Evolutionary conservation across 2,888 invertebrate species (phyloP), one percentile per base, ranked within the genome.

Genomic region (Glyphotaelius pellucidus): DNA sequence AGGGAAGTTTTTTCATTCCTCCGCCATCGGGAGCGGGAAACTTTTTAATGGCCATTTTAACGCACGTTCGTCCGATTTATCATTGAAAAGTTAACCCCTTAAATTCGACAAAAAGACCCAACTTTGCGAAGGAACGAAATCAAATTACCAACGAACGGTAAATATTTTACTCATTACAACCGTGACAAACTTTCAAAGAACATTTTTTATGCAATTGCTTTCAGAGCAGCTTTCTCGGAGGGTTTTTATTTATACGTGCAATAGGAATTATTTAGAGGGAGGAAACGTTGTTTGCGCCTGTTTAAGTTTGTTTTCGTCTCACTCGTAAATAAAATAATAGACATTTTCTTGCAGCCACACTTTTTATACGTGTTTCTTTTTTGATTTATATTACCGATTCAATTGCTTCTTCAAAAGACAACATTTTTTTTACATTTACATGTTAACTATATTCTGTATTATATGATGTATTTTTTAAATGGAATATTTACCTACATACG

Each of bases 1-100:
- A 30, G 86, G 30, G 38, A 83, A 83, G 83, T 83, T 83, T 83
- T 83, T 67, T 83, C 83, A 83, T 38, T 35, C 83, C 35, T 83
- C 31, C 30, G 15, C 90, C 38, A 84, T 90, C 87, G 15, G n/a
- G n/a, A 79, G 30, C 31, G 32, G 67, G 32, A 35, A 91, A 91
- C 86, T 91, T 91, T 52, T 91, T 91, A 91, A 91, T 91, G 90
- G 52, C 89, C 91, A 84, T 89, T 91, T 90, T 84, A 89, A 87
- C 84, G 89, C 89, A 42, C 89, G 81, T 89, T 80, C 90, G n/a
- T 25, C 47, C 89, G 38, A 89, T 81, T 89, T 89, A 89, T 84
- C 79, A 89, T 91, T 91, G 91, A 88, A 91, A 91, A 89, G 81
- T 89, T 80, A 80, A 81, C 88, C 89, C 38, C 84, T 86, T 47